A percentile compares a stretch with the other conserved stretches of the same genome.
Conservation (phyloP, 2,113 vertebrate species). For the Sialia sialis region DNA sequence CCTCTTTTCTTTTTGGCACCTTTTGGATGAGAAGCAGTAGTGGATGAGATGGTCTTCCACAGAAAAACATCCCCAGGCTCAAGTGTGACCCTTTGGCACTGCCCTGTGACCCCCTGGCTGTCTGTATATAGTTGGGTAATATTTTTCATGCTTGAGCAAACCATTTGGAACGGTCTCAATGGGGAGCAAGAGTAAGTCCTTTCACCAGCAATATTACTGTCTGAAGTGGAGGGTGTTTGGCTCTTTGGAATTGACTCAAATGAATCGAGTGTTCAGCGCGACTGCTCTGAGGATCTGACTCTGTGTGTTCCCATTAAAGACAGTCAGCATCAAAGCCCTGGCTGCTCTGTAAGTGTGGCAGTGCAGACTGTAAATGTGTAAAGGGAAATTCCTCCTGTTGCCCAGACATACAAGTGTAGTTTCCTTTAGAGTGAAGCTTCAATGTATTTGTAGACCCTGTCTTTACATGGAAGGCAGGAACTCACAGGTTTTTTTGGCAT, state of each 20-base stretch:
- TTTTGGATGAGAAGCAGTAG: not conserved
- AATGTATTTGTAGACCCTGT: not conserved
- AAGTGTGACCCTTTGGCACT: not conserved
- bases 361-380: not conserved
- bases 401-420: not conserved
- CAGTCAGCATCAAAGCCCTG: not conserved
- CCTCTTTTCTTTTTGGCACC: not conserved
- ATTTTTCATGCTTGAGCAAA: not conserved
- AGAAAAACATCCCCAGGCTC: not conserved
- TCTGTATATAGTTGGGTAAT: not conserved
- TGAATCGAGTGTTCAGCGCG: not conserved
- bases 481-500: not conserved
- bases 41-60: not conserved
- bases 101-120: not conserved
- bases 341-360: not conserved
- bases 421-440: not conserved
- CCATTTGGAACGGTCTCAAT: not conserved
- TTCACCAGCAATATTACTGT: not conserved
- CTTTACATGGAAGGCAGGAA: conserved; percentile 13
- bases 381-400: conserved; percentile 28
- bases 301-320: not conserved
- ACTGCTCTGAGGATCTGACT: not conserved
- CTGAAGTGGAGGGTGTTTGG: not conserved
- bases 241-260: not conserved
- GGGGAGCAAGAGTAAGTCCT: not conserved